Evolutionary conservation across 2,888 invertebrate species (phyloP).

Genomic region (Cremastinae sp.): DNA sequence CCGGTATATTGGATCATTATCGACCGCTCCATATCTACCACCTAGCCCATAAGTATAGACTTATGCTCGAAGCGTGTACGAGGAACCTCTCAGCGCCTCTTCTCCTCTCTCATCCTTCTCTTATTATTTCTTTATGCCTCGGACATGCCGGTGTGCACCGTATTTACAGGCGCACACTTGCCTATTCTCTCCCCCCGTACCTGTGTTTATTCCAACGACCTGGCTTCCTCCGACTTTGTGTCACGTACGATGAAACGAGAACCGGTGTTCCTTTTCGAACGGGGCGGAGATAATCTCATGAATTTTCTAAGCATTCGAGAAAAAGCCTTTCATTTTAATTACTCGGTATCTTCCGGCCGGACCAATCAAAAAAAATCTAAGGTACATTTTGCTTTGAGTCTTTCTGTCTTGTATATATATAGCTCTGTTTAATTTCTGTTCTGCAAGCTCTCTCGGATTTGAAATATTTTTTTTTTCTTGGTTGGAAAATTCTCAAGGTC

Average conservation of each 20-base stretch:
- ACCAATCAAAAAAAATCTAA: background rate
- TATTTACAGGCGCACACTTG: background rate
- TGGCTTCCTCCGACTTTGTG: conserved; percentile 45
- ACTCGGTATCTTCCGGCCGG: background rate
- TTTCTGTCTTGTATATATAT: too few species aligned
- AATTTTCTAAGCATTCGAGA: conserved; percentile 41
- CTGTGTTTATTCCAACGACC: conserved; percentile 12
- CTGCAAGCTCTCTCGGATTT: too few species aligned
- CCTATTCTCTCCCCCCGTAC: background rate
- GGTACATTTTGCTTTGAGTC: too few species aligned
- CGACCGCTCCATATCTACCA: conserved; percentile 77
- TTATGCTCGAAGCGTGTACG: conserved; percentile 64
- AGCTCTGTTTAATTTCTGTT: background rate
- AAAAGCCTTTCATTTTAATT: conserved; percentile 34
- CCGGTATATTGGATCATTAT: conserved; percentile 79
- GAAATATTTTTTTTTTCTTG: background rate
- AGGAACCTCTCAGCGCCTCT: conserved; percentile 55
- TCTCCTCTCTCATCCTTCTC: conserved; percentile 36
- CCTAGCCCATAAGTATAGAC: conserved; percentile 76
- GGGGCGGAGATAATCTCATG: conserved; percentile 49
- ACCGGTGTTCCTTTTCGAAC: conserved; percentile 45
- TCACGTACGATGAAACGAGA: conserved; percentile 59
- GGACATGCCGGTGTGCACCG: conserved; percentile 5
- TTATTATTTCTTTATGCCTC: conserved; percentile 42
- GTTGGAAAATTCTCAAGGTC: conserved; percentile 47